Conservation (phyloP, 2,797 vertebrate species). For the Sternarchorhynchus goeldii region DNA sequence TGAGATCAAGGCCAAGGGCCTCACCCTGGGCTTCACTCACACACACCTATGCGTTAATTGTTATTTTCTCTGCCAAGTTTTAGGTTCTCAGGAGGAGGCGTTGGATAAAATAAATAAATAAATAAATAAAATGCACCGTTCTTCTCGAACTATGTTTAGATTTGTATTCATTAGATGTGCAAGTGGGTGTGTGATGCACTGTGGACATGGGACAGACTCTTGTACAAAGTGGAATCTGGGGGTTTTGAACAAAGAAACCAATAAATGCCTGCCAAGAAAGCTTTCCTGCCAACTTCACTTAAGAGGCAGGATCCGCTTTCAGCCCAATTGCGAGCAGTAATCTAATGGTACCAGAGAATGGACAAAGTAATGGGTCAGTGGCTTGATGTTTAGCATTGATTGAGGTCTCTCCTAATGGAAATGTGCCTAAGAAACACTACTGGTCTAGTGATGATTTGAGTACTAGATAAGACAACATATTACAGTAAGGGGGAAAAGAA, state of each 20-base stretch:
- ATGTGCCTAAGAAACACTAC: conserved; percentile 25
- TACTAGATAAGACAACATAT: conserved; percentile 12
- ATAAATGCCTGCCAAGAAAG: conserved; percentile 48
- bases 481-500: conserved; percentile 2
- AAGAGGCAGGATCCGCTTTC: conserved; percentile 43
- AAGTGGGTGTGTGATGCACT: not conserved
- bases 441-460: conserved; percentile 29
- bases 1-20: conserved; percentile 12
- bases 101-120: too few species aligned
- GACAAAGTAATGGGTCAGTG: conserved; percentile 52
- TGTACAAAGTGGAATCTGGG: conserved; percentile 36
- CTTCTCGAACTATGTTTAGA: not conserved
- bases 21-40: not conserved
- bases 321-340: conserved; percentile 39
- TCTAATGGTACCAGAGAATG: conserved; percentile 48
- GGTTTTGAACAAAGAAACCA: conserved; percentile 40
- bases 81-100: not conserved
- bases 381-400: conserved; percentile 32
- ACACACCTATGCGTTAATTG: conserved; percentile 31
- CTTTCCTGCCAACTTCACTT: conserved; percentile 45
- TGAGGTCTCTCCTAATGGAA: conserved; percentile 40
- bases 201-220: not conserved
- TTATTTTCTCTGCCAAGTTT: conserved; percentile 19
- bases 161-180: conserved; percentile 21
- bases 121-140: not conserved